Evolutionary conservation across 2,888 invertebrate species (phyloP), one percentile per base, ranked within the genome.

Genomic region (Dolichopus griseipennis): DNA sequence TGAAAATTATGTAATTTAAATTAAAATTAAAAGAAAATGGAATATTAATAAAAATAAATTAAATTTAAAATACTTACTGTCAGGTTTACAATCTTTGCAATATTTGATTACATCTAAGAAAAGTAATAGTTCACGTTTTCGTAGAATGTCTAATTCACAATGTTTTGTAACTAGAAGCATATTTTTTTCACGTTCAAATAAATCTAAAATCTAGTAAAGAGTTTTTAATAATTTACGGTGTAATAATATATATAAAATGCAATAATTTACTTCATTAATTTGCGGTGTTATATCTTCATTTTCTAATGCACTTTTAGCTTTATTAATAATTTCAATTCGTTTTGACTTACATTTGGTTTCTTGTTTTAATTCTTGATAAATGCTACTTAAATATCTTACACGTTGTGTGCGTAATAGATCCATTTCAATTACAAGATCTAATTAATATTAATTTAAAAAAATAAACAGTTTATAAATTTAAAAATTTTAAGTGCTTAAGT

Each of bases 361-460:
- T 67, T 85, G 83, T 43, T 78, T 76, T 73, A 94, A 84, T 67
- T 87, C 85, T 74, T 87, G 85, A 77, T 92, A 93, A 20, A 93
- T 82, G 73, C 88, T 87, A 69, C 87, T 87, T 65, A 92, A 83
- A 75, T 90, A 89, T 66, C 88, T 86, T 20, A 92, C 93, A 74
- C 88, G 87, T 75, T 93, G 91, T 22, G 90, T 90, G 77, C 90
- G 90, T 66, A 91, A 77, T 0, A 93, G 90, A 73, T 94, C 91
- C 90, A 95, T 89, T 72, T 89, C 86, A 21, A 93, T 86, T 52
- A 86, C 77, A 70, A 82, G 73, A 73, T 83, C 81, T 78, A n/a
- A 20, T 66, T 65, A 10, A 63, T 18, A n/a, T n/a, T n/a, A 34
- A 66, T 10, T 6, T n/a, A 20, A 61, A 7, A 61, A 61, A 61